Evolutionary conservation across 2,797 vertebrate species (phyloP), one percentile per base, ranked within the genome.

Genomic region (Phoxinus dragarum): DNA sequence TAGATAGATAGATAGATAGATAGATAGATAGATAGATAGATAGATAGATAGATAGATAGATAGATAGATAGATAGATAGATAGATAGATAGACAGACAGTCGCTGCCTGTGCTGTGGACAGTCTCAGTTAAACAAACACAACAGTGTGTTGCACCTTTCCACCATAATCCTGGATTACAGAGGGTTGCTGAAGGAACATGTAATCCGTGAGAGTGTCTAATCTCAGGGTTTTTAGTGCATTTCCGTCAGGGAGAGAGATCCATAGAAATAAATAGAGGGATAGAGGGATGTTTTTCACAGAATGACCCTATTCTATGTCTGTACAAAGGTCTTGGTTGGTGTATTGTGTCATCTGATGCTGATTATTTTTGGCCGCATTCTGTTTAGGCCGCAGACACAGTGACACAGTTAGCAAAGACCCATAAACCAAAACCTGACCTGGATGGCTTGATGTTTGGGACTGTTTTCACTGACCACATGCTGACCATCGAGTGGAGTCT

Each of bases 381-480:
- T 23, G 23, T 42, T 67, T 84, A 98, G 97, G 97, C 96, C 36
- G 92, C 94, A 0, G 97, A 98, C 75, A 91, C 96, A 40, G 91
- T 96, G n/a, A 92, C 98, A 84, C 94, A 94, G 47, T 93, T 93
- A 81, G 92, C 95, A 38, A 89, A 93, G 0, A 74, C 83, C 0
- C 93, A 89, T 12, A 96, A 96, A 77, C 86, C 92, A 74, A 97
- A 96, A 56, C 96, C 95, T 0, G 95, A 96, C 0, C 88, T 93
- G 0, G 86, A 31, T 7, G 90, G 88, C 44, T 89, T 95, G 52
- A 90, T 93, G 16, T 99, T 98, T 42, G 97, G 98, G 81, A 90
- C 93, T 0, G 92, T 94, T 73, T 99, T 98, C 93, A 98, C 97
- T 0, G 97, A 99, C 91, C 97, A 98, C 92, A 99, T 99, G 97